Conservation (phyloP, 2,888 invertebrate genomes). For the Caenorhabditis uteleia region DNA sequence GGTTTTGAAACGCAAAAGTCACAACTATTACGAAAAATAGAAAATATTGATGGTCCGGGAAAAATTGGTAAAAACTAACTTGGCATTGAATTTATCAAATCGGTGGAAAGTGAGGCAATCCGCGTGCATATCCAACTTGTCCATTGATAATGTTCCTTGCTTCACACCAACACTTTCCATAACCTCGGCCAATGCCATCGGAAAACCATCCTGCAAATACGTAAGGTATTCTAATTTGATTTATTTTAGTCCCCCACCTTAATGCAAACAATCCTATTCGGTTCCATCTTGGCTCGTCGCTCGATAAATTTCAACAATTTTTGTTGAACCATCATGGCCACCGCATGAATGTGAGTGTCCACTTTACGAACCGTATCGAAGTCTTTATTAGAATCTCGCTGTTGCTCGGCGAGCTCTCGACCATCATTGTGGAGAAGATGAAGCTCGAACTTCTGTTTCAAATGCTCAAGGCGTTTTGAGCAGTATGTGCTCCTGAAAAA, state of each 20-base stretch:
- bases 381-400: conserved; percentile 94
- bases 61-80: conserved; percentile 72
- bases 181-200: conserved; percentile 87
- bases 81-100: conserved; percentile 98
- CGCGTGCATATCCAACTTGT: conserved; percentile 98
- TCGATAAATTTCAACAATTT: conserved; percentile 97
- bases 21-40: too few relatives aligned
- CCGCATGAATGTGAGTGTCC: conserved; percentile 98
- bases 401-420: conserved; percentile 92
- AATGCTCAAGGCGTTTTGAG: conserved; percentile 90
- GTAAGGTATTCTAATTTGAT: background rate
- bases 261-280: conserved; percentile 82
- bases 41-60: too few relatives aligned
- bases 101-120: conserved; percentile 94
- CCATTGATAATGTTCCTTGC: conserved; percentile 95
- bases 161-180: conserved; percentile 93
- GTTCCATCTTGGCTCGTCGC: conserved; percentile 89
- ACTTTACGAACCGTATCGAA: conserved; percentile 98
- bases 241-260: too few relatives aligned
- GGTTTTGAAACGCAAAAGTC: too few relatives aligned
- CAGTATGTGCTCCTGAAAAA: conserved; percentile 97
- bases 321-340: conserved; percentile 99
- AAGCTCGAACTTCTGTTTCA: conserved; percentile 94
- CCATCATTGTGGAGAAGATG: conserved; percentile 82
- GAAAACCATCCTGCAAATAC: conserved; percentile 75